Conservation (phyloP, 2,797 vertebrate species). For the Enteromius fasciolatus region DNA sequence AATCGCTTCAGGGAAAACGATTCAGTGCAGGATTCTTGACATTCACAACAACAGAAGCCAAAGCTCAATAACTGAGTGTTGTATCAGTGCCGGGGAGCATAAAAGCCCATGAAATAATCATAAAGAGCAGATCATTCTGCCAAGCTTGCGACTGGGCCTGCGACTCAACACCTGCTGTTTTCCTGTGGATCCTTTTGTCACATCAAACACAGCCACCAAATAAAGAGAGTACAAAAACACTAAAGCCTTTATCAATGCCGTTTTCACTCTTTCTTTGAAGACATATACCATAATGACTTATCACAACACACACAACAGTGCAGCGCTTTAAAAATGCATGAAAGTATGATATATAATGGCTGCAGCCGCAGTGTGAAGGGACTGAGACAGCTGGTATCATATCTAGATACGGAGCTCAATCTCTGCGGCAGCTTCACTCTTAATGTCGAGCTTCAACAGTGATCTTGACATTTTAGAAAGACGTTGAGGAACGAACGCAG, state of each 20-base stretch:
- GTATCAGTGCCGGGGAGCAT: conserved; percentile 31
- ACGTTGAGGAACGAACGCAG: background rate
- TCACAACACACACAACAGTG: background rate
- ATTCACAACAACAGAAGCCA: conserved; percentile 42
- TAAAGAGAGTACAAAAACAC: conserved; percentile 32
- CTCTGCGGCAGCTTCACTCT: background rate
- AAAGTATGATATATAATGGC: conserved; percentile 6
- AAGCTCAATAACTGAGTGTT: conserved; percentile 20
- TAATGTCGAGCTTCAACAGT: background rate
- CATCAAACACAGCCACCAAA: conserved; percentile 6
- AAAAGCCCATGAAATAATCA: conserved; percentile 58
- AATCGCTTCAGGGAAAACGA: background rate
- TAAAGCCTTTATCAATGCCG: background rate
- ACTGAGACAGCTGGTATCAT: conserved; percentile 5
- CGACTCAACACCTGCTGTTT: conserved; percentile 45
- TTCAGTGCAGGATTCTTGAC: conserved; percentile 32
- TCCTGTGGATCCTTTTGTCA: conserved; percentile 22
- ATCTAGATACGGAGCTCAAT: conserved; percentile 14
- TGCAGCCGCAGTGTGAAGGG: background rate
- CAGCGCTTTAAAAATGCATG: conserved; percentile 11
- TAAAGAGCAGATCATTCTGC: conserved; percentile 38
- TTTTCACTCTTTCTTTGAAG: background rate
- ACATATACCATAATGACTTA: background rate
- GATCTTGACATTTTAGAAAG: background rate
- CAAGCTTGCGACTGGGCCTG: conserved; percentile 16